Base-by-base conservation (phyloP, 2,113 vertebrate species). In the Rhinichthys klamathensis region DNA sequence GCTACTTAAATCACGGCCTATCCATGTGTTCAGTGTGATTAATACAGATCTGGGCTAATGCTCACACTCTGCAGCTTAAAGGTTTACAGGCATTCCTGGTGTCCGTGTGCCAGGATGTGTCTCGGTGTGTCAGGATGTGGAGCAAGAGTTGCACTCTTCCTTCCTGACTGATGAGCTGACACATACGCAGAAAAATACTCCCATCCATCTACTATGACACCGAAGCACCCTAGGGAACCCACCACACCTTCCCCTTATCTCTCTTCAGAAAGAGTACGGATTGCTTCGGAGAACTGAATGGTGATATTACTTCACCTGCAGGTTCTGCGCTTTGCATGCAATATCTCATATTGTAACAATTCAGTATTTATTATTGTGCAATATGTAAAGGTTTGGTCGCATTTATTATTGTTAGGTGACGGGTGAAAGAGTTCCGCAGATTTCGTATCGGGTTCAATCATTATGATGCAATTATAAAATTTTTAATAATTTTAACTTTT, bases 91-190 rank as follows among this genome's bases (percentile, higher is more conserved):
- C n/a, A 83, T 86, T 58, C 41, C 80, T 46, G 46, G 3, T 75
- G 84, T 82, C 10, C 5, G 75, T 67, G 63, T 60, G 30, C 27
- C 84, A 83, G 83, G 87, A 90, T 60, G 58, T 67, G n/a, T 81
- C 25, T 84, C 13, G 15, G 82, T 72, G 58, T 80, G 63, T 51
- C 88, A 84, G 85, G 88, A 90, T 91, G 87, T 88, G 88, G 88
- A 72, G 49, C 30, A 90, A 89, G 91, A 92, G 92, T 88, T 88
- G 88, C 90, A 73, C 85, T 90, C 86, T 91, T 91, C 87, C 89
- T 92, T 77, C 82, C 63, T 76, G 82, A 76, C 84, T 91, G 92
- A 94, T 86, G 92, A 93, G 87, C 90, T 89, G 90, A 92, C 90
- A 88, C 74, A 79, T 80, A 86, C 63, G 41, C 18, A 80, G 92